phyloP scores from a whole-genome alignment of 2,113 vertebrate genomes.

The Nothobranchius kuhntae region DNA sequence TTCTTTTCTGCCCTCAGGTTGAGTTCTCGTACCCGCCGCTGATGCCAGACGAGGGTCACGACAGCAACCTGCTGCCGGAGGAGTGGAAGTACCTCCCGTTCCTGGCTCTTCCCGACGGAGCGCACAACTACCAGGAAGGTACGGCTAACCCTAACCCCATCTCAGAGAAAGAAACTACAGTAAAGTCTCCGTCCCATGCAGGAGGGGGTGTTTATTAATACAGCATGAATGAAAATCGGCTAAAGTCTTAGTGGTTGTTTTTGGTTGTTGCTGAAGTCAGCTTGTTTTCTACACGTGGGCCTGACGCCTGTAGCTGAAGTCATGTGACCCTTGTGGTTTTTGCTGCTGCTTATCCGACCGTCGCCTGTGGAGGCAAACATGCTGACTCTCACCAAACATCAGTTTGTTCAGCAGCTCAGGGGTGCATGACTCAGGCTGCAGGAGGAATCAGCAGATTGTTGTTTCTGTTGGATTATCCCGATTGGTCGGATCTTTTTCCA shows the following conservation, averaged over 20 bases:
- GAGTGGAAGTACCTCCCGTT: slow-evolving; percentile 98
- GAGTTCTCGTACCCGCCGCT: slow-evolving; percentile 96
- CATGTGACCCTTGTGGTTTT: slow-evolving; percentile 34
- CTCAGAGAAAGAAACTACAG: too few relatives aligned
- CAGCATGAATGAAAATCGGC: too few relatives aligned
- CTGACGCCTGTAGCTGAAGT: neutral
- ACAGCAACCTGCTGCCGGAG: slow-evolving; percentile 88
- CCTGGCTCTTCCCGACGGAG: slow-evolving; percentile 92
- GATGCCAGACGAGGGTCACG: slow-evolving; percentile 87
- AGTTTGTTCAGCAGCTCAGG: neutral
- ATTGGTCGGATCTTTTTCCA: neutral
- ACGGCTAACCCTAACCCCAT: neutral
- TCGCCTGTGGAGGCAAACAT: neutral
- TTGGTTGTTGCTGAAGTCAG: neutral
- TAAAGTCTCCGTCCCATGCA: too few relatives aligned
- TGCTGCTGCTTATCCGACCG: neutral
- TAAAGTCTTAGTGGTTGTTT: too few relatives aligned
- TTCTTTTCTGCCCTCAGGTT: slow-evolving; percentile 76
- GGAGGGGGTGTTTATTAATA: too few relatives aligned
- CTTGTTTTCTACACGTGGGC: neutral
- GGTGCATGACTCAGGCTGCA: too few relatives aligned
- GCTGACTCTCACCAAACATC: neutral
- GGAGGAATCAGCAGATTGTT: neutral
- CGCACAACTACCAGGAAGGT: slow-evolving; percentile 99
- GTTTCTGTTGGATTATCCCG: neutral